Base-by-base conservation (phyloP, 2,888 invertebrate species). In the Exocentrus adspersus region DNA sequence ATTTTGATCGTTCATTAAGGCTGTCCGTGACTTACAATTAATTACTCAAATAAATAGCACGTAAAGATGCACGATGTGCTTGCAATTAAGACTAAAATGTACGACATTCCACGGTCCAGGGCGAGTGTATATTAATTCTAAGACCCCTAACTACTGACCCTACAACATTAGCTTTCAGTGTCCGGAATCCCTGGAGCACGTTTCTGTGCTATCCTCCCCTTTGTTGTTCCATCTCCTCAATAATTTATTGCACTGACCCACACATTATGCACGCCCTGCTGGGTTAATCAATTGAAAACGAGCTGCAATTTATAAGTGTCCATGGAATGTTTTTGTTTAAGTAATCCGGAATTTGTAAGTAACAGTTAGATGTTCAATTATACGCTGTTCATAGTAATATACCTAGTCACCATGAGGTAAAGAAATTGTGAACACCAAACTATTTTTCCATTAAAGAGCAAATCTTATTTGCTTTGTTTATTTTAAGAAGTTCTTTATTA, bases 61-160 rank as follows among this genome's bases (percentile, higher is more conserved):
- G 57, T 32, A 19, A 14, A 46, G 32, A 46, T 24, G 46, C 46
- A 46, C 32, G 46, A 57, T 30, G 17, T 32, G 45, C 32, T 20
- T 17, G 77, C 78, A 79, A 78, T 80, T 80, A 79, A 74, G 20
- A 73, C 74, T 75, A 77, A n/a, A 77, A 81, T 79, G 77, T 79
- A 80, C 77, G 78, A 75, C 78, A 78, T 77, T 78, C 76, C 74
- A 64, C 17, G 45, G 61, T 54, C 59, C 59, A 64, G 48, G 45
- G 63, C 43, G 65, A 12, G 24, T 75, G 77, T 76, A 77, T 78
- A 79, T 79, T 80, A 80, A 80, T 79, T 77, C 78, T 70, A 76
- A 75, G 76, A 75, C 75, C 79, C 79, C 79, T 76, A 72, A 69
- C 72, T 73, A 71, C 74, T 77, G 77, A 78, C 78, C 78, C 78